Base-by-base conservation (phyloP, 2,113 vertebrate genomes). In the Perognathus longimembris region DNA sequence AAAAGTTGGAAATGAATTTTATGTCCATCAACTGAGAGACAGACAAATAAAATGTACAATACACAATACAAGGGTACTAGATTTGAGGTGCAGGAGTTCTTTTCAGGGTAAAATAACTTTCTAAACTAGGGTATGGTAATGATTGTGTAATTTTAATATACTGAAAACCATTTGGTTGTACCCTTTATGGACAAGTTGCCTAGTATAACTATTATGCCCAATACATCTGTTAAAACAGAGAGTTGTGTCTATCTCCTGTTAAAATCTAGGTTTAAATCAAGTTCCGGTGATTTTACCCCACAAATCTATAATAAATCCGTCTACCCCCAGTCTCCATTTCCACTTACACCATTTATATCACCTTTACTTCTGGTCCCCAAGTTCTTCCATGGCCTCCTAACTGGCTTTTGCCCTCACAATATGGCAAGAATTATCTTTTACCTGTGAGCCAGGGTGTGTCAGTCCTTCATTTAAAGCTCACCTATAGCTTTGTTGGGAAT, bases 261-360 rank as follows among this genome's bases (percentile, higher is more conserved):
- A 30, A 18, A 64, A 78, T 80, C 73, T 81, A 34, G 42, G n/a
- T 92, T 71, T 84, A 38, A 94, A 84, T 34, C 34, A 42, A 73
- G n/a, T 73, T 26, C 71, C 42, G 5, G 45, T 38, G 79, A 73
- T 28, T 80, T 79, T 75, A 64, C 6, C 66, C 26, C 11, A 17
- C 63, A 66, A 85, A 80, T 5, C 50, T 24, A 82, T 66, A 24
- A 75, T 2, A 2, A 61, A 28, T 40, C 30, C 10, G 20, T 45
- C 15, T 7, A 28, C 14, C 24, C 50, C 10, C 18, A 4, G 22
- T 45, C 87, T 64, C 42, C 42, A 18, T 87, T 30, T 73, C 34
- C 22, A 24, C 30, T 1, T 38, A 61, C 15, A 54, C 73, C 7
- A 4, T 36, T 15, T 5, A 18, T 2, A 36, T 24, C 34, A 3